Percentiles rank a stretch among this genome's conserved stretches.
These are phyloP conservation scores for Ceraclea dissimilis DNA, from an alignment of 2,888 invertebrate species.

Conservation along the genomic window DNA sequence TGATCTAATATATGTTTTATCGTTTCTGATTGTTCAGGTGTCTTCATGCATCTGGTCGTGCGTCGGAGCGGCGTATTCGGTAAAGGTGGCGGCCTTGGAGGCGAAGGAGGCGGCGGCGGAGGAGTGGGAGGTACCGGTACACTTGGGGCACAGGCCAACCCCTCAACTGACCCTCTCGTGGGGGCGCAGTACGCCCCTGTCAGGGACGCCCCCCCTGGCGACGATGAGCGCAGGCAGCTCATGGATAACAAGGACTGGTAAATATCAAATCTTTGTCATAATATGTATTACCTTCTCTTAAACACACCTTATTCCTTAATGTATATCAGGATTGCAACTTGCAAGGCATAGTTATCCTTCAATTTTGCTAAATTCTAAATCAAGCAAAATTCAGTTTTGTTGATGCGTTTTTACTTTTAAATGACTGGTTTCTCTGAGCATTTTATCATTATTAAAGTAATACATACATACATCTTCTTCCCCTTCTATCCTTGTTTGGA, in stretches of 20 bases:
- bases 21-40: background rate
- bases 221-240: conserved; percentile 64
- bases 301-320: background rate
- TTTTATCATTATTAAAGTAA: too few species aligned
- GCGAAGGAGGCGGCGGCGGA: conserved; percentile 47
- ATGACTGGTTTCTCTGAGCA: too few species aligned
- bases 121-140: conserved; percentile 42
- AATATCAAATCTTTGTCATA: too few species aligned
- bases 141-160: conserved; percentile 59
- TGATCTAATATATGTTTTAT: background rate
- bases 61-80: conserved; percentile 32
- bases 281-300: too few species aligned
- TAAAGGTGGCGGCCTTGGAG: conserved; percentile 16
- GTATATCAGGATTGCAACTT: too few species aligned
- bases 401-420: too few species aligned
- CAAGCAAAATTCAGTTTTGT: too few species aligned
- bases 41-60: conserved; percentile 18
- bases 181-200: conserved; percentile 71
- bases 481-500: too few species aligned
- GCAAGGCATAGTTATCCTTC: too few species aligned
- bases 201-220: conserved; percentile 62
- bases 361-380: too few species aligned
- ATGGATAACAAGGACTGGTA: conserved; percentile 73
- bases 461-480: too few species aligned
- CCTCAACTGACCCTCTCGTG: conserved; percentile 68